Percentiles rank a stretch among this genome's conserved stretches.
These are phyloP conservation scores for Melieria crassipennis DNA, from an alignment of 2,888 invertebrate species.

Conservation along the genomic window DNA sequence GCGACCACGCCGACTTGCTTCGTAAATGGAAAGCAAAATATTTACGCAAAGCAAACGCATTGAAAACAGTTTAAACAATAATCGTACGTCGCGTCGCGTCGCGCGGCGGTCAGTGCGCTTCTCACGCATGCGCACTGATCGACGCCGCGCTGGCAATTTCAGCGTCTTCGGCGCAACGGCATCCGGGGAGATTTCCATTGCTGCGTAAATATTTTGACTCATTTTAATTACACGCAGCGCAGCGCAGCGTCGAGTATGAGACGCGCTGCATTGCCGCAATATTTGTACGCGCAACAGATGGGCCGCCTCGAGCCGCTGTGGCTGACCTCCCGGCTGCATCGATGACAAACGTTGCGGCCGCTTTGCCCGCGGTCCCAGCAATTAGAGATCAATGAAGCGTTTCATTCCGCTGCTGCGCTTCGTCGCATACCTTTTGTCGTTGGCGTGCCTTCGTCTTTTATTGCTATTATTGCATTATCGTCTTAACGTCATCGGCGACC, in stretches of 20 bases:
- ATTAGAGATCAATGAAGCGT: constrained; percentile 26
- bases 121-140: too few species aligned
- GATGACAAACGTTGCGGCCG: too few species aligned
- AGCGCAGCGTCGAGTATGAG: not conserved
- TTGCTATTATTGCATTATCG: constrained; percentile 26
- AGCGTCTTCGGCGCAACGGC: not conserved
- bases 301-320: too few species aligned
- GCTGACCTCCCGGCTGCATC: too few species aligned
- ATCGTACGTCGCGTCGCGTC: constrained; percentile 9
- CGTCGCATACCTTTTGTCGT: too few species aligned
- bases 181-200: constrained; percentile 16
- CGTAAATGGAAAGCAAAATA: constrained; percentile 31
- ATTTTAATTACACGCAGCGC: constrained; percentile 34
- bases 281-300: too few species aligned
- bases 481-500: constrained; percentile 26
- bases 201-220: constrained; percentile 31
- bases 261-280: too few species aligned
- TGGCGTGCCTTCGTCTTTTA: constrained; percentile 2
- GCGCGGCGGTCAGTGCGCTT: too few species aligned
- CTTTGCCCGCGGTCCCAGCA: not conserved
- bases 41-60: constrained; percentile 32
- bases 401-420: not conserved
- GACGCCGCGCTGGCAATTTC: not conserved
- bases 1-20: constrained; percentile 1
- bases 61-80: constrained; percentile 33